Evolutionary conservation across 2,113 vertebrate species (phyloP), one percentile per base, ranked within the genome.

Genomic region (Tachysurus fulvidraco): DNA sequence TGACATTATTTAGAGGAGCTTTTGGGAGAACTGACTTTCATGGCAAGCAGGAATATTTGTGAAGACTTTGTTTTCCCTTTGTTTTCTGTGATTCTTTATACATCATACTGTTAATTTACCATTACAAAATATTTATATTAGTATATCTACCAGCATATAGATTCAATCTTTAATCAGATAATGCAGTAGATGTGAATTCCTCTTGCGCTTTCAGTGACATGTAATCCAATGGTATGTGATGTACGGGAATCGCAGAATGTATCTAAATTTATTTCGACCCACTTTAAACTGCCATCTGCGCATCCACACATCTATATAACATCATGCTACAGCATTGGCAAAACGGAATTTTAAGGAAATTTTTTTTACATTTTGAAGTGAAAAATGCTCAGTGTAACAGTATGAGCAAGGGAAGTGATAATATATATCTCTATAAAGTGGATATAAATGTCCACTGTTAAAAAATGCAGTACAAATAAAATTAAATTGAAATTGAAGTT

Each of bases 21-120:
- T 59, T 64, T 65, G 65, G 10, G 64, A 74, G 55, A 23, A 57
- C 55, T 44, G 73, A 52, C 21, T 65, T 46, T 77, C 46, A 64
- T 67, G 17, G 64, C 81, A 83, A 82, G 85, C 74, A 30, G n/a
- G 16, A 14, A 65, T 85, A 73, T 88, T 52, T 30, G 21, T 79
- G 28, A 57, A 36, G 11, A 80, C 28, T 30, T 55, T 79, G 52
- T 55, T 57, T 55, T 36, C 19, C 46, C 19, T 36, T 79, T 79
- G 54, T 36, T 36, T 8, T 28, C 69, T 71, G 36, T 10, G 30
- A n/a, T 52, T 9, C 44, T 36, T 11, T 73, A 11, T 44, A 8
- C 71, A 44, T 74, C 2, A 41, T 21, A 65, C 67, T 9, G 71
- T 0, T 23, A 46, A 74, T 52, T 76, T 52, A 16, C 23, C 25